phyloP scores from a whole-genome alignment of 2,113 vertebrate species.

The Psophia crepitans region DNA sequence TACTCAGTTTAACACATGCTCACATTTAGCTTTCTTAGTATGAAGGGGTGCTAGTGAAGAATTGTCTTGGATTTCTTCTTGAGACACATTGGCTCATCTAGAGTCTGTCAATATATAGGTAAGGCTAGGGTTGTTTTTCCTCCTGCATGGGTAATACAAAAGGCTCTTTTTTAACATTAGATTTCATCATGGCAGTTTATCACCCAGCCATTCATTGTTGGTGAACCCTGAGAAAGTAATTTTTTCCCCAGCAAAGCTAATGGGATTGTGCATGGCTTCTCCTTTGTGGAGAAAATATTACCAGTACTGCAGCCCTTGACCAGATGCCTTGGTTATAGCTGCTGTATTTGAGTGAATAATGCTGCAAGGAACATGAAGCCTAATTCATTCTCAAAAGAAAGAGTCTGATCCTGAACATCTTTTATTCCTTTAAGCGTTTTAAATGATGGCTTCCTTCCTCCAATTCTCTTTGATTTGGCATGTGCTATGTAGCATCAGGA shows the following conservation, averaged over 20 bases:
- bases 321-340: slow-evolving; percentile 41
- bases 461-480: slow-evolving; percentile 51
- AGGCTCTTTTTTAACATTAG: background rate
- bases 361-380: background rate
- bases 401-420: background rate
- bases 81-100: background rate
- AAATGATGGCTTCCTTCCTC: slow-evolving; percentile 50
- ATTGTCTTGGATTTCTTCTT: background rate
- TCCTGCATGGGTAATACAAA: background rate
- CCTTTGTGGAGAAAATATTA: background rate
- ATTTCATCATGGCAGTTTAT: slow-evolving; percentile 8
- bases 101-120: background rate
- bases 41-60: background rate
- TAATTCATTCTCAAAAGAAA: background rate
- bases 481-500: background rate
- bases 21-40: background rate
- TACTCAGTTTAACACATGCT: background rate
- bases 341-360: background rate
- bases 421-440: slow-evolving; percentile 35
- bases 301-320: slow-evolving; percentile 11
- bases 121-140: background rate
- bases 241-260: slow-evolving; percentile 1
- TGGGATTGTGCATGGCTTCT: background rate
- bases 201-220: background rate
- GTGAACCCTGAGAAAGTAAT: background rate